phyloP scores from a whole-genome alignment of 2,888 invertebrate species.

The Agrilus mali region DNA sequence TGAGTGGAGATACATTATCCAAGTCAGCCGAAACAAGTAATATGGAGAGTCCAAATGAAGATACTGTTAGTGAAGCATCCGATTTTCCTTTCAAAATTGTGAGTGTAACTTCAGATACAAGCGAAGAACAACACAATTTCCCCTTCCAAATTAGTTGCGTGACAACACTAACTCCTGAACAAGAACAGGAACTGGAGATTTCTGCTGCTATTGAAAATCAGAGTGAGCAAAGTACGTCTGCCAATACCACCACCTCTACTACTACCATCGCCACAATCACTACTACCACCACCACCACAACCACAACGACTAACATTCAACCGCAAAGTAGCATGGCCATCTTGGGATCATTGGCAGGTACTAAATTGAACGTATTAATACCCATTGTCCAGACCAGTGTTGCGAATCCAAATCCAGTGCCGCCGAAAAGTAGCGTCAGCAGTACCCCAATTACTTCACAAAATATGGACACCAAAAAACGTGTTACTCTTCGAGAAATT shows the following conservation, averaged over 20 bases:
- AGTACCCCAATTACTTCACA: not conserved
- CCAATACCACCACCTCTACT: not conserved
- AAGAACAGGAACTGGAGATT: conserved; percentile 6
- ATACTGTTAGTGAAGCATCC: not conserved
- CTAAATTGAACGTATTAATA: not conserved
- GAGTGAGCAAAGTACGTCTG: not conserved
- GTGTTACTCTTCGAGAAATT: conserved; percentile 7
- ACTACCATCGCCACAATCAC: too few relatives aligned
- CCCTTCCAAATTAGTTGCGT: conserved; percentile 20
- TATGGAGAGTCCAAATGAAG: not conserved
- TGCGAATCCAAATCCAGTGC: too few relatives aligned
- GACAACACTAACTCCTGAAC: conserved; percentile 13
- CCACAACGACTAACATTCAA: not conserved
- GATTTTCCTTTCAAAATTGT: conserved; percentile 34
- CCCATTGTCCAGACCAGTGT: not conserved
- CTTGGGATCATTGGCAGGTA: not conserved
- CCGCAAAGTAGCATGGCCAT: not conserved
- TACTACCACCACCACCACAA: not conserved
- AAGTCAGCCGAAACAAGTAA: conserved; percentile 13
- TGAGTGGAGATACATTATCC: conserved; percentile 37
- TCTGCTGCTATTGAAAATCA: not conserved
- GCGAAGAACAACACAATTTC: conserved; percentile 14
- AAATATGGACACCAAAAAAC: not conserved
- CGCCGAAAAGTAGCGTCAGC: not conserved
- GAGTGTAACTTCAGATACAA: conserved; percentile 1